A percentile compares a stretch with the other conserved stretches of the same genome.
Conservation (phyloP, 1,140 invertebrate species). For the fruit fly (Drosophila melanogaster) region Release_6_plus_ISO1_MT NT_037436.4:8937001-8937500, state of each 20-base stretch:
- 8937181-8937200: conserved; percentile 69
- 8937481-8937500: conserved; percentile 49
- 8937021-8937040: conserved; percentile 83
- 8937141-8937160: conserved; percentile 28
- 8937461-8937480: conserved; percentile 52
- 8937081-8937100: conserved; percentile 55
- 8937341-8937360: conserved; percentile 72
- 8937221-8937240: conserved; percentile 67
- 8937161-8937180: conserved; percentile 58
- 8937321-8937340: conserved; percentile 52
- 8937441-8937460: conserved; percentile 41
- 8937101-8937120: conserved; percentile 32
- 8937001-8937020: conserved; percentile 81
- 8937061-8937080: conserved; percentile 66
- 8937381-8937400: conserved; percentile 40
- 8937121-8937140: conserved; percentile 11
- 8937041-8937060: conserved; percentile 55
- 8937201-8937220: conserved; percentile 70
- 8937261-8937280: conserved; percentile 61
- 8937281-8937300: conserved; percentile 29
- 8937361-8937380: conserved; percentile 60
- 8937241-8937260: conserved; percentile 65
- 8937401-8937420: conserved; percentile 43
- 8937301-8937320: conserved; percentile 25
- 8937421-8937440: conserved; percentile 60